phyloP scores from a whole-genome alignment of 1,140 invertebrate species.

The Scylla paramamosain region DNA sequence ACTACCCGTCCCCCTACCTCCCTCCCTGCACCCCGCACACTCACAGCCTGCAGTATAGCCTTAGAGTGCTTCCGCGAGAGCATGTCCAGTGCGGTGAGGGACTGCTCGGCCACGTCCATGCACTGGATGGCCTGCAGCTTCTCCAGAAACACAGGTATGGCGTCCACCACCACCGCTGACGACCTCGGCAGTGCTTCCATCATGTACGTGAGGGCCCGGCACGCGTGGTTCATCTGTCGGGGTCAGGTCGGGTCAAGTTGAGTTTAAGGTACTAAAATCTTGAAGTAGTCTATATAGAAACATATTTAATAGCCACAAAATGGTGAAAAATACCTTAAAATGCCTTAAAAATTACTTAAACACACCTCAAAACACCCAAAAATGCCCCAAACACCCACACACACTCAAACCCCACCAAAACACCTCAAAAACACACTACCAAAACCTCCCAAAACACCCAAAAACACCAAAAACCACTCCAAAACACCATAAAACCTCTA shows the following conservation, averaged over 20 bases:
- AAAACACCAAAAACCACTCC: no score
- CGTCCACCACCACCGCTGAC: conserved; percentile 97
- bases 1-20: neutral
- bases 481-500: no score
- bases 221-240: conserved; percentile 97
- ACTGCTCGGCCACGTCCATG: conserved; percentile 99
- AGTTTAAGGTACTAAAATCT: no score
- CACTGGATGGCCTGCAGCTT: conserved; percentile 98
- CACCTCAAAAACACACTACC: no score
- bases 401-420: no score
- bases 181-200: conserved; percentile 98
- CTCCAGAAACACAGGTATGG: conserved; percentile 96
- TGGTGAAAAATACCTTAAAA: no score
- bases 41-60: conserved; percentile 92
- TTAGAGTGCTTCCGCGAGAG: conserved; percentile 97
- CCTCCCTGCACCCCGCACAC: neutral
- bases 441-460: no score
- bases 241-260: neutral
- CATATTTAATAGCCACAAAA: no score
- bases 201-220: conserved; percentile 99
- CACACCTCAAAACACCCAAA: no score
- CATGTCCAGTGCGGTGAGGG: conserved; percentile 97
- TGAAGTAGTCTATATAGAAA: no score
- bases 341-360: no score
- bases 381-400: no score